phyloP scores from a whole-genome alignment of 2,113 vertebrate species.

The Smithornis capensis region DNA sequence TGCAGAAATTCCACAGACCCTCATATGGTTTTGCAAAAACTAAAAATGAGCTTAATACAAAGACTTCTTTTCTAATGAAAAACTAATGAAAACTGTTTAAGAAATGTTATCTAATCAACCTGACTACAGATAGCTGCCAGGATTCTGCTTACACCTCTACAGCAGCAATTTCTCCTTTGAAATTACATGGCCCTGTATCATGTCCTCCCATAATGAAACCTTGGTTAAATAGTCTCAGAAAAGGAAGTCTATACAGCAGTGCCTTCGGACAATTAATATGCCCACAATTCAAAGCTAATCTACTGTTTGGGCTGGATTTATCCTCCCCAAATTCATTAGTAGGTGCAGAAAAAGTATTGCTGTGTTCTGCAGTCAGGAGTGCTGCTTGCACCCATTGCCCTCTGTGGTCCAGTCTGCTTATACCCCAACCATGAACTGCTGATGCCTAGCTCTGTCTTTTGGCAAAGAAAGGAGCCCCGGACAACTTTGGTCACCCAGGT shows the following conservation, averaged over 20 bases:
- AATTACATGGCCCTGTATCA: neutral
- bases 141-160: slow-evolving; percentile 18
- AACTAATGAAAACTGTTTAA: neutral
- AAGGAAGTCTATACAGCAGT: neutral
- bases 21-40: neutral
- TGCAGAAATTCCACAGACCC: neutral
- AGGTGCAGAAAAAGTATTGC: neutral
- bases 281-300: neutral
- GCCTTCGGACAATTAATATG: neutral
- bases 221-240: neutral
- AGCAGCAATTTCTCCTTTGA: slow-evolving; percentile 9
- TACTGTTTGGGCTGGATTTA: neutral
- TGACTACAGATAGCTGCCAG: neutral
- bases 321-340: neutral
- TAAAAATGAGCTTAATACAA: neutral
- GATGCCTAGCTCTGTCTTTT: neutral
- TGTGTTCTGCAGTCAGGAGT: neutral
- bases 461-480: neutral
- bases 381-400: neutral
- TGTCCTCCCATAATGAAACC: neutral
- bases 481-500: neutral
- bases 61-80: neutral
- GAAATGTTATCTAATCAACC: neutral
- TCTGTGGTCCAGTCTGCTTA: neutral
- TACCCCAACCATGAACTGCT: neutral